Evolutionary conservation across 2,888 invertebrate genomes (phyloP), one percentile per base, ranked within the genome.

Genomic region (Mimachlamys varia): DNA sequence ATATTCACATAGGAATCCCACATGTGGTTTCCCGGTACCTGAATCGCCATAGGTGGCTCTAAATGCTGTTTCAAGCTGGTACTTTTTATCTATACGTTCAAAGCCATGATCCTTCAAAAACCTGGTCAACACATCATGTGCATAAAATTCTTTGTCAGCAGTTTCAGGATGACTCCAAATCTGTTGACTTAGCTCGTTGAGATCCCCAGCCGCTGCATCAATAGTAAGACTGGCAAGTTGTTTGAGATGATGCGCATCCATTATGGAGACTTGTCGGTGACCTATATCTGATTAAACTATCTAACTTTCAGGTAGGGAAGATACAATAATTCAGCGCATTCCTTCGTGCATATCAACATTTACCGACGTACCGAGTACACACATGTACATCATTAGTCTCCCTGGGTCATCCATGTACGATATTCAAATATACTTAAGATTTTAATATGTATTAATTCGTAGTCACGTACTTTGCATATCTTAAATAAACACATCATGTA

Each of bases 1-100:
- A 93, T 96, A 97, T 92, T 97, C 96, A 93, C 96, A 96, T n/a
- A 97, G 89, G 15, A 96, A 92, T 17, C 95, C 95, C 22, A 96
- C 92, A 89, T 95, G 94, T 15, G 96, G 95, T 37, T 92, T 92
- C 13, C 49, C 88, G 22, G 76, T 50, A 10, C 53, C 49, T 76
- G 89, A 88, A 17, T 89, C 76, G 15, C 88, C 92, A 88, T 91
- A 95, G 44, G 90, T 92, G 3, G 95, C 95, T 55, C 94, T 91
- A 91, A 95, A 95, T 27, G 93, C 95, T 22, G 95, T 95, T n/a
- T 91, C 89, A 22, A 94, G 89, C 89, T 95, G 93, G 91, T 94
- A 96, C 19, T 94, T 92, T 55, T 94, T 93, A 88, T 94, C 94
- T 15, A 94, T 93, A 13, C 88, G 27, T 49, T 55, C n/a, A 62